A percentile compares a stretch with the other conserved stretches of the same genome.
Conservation (phyloP, 2,888 invertebrate genomes). For the Plagodis pulveraria region DNA sequence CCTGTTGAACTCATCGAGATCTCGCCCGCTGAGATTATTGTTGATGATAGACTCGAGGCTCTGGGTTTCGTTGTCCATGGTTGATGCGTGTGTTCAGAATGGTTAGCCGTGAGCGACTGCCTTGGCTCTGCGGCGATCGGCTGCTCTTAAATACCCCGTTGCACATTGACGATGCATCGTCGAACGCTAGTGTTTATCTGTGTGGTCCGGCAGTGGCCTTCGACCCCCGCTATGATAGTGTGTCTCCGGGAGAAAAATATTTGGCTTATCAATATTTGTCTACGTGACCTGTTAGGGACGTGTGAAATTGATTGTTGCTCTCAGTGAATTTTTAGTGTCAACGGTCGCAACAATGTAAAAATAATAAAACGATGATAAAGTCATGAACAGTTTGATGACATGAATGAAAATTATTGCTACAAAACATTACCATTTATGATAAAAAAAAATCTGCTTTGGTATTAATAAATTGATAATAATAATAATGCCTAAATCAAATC, state of each 20-base stretch:
- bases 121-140: constrained; percentile 42
- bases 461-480: too few species aligned
- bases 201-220: constrained; percentile 71
- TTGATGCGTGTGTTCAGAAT: constrained; percentile 41
- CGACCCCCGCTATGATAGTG: constrained; percentile 66
- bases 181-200: constrained; percentile 50
- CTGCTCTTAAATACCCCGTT: constrained; percentile 62
- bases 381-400: too few species aligned
- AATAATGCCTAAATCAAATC: too few species aligned
- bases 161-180: constrained; percentile 51
- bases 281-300: constrained; percentile 42
- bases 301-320: constrained; percentile 34
- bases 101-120: constrained; percentile 49
- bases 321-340: constrained; percentile 11
- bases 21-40: constrained; percentile 71
- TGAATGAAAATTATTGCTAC: too few species aligned
- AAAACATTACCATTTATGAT: too few species aligned
- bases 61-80: constrained; percentile 75
- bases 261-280: constrained; percentile 54
- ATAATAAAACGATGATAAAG: not conserved
- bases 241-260: constrained; percentile 62
- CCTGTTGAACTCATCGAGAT: constrained; percentile 77
- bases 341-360: constrained; percentile 21
- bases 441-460: too few species aligned
- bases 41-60: constrained; percentile 75